Evolutionary conservation across 2,888 invertebrate genomes (phyloP).

Genomic region (Xylocampa areola): DNA sequence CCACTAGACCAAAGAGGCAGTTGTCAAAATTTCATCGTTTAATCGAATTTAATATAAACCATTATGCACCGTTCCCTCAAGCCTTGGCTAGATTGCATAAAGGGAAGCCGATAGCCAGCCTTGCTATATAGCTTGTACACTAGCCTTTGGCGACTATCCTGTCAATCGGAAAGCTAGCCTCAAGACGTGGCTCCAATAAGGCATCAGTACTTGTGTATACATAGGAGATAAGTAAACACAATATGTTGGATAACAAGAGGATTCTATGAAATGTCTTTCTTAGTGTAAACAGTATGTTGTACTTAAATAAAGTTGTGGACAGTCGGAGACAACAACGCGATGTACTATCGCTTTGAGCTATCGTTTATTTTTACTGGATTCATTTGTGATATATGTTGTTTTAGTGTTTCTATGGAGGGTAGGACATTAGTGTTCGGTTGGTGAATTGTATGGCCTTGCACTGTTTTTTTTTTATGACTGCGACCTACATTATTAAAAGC

Average conservation of each 20-base stretch:
- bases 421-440: slow-evolving; percentile 7
- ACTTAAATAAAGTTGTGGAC: slow-evolving; percentile 52
- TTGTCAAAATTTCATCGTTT: no score
- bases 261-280: slow-evolving; percentile 44
- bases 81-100: slow-evolving; percentile 38
- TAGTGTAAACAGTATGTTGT: slow-evolving; percentile 46
- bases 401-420: neutral
- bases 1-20: no score
- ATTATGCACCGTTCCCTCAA: neutral
- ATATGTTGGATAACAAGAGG: slow-evolving; percentile 38
- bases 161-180: slow-evolving; percentile 43
- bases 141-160: slow-evolving; percentile 37
- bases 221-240: slow-evolving; percentile 46
- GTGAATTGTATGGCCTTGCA: neutral
- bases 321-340: slow-evolving; percentile 24
- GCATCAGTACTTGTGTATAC: slow-evolving; percentile 37
- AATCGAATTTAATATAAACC: no score
- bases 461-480: no score
- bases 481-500: no score
- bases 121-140: slow-evolving; percentile 3
- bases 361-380: slow-evolving; percentile 36
- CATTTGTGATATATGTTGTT: slow-evolving; percentile 30
- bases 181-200: slow-evolving; percentile 37
- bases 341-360: slow-evolving; percentile 35
- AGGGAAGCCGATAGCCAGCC: slow-evolving; percentile 8